phyloP scores from a whole-genome alignment of 2,888 invertebrate species.

The Hyalella azteca region DNA sequence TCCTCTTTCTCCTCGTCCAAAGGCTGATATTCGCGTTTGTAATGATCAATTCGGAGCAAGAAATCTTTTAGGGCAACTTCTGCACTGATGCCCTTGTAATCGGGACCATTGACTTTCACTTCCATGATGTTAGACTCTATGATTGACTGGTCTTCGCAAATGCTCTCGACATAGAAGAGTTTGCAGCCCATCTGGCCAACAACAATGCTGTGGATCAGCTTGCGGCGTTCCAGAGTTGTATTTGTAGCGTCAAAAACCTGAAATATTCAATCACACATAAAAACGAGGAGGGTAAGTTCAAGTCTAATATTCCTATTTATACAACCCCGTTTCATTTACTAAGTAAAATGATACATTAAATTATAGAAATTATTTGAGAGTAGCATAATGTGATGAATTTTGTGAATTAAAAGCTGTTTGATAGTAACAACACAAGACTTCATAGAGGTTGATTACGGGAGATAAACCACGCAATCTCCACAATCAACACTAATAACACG shows the following conservation, averaged over 20 bases:
- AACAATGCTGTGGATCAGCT: slow-evolving; percentile 85
- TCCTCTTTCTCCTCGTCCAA: slow-evolving; percentile 86
- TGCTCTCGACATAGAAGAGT: slow-evolving; percentile 96
- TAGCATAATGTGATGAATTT: too few species aligned
- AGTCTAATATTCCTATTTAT: too few species aligned
- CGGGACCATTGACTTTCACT: slow-evolving; percentile 56
- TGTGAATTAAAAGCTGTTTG: too few species aligned
- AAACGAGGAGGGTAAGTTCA: too few species aligned
- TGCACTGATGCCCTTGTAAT: slow-evolving; percentile 52
- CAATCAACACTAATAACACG: too few species aligned
- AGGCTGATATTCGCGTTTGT: slow-evolving; percentile 90
- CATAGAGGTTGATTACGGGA: too few species aligned
- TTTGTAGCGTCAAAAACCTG: slow-evolving; percentile 97
- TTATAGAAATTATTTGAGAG: too few species aligned
- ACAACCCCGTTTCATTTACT: too few species aligned
- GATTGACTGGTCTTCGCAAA: slow-evolving; percentile 94
- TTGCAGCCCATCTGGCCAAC: slow-evolving; percentile 91
- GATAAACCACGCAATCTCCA: too few species aligned
- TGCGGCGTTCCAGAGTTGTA: slow-evolving; percentile 88
- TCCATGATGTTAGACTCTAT: slow-evolving; percentile 91
- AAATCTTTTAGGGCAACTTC: slow-evolving; percentile 92
- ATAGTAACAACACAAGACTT: too few species aligned
- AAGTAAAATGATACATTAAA: too few species aligned
- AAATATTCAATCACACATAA: too few species aligned
- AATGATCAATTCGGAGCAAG: slow-evolving; percentile 90